Conservation (phyloP, 2,888 invertebrate genomes). For the Carcina quercana region DNA sequence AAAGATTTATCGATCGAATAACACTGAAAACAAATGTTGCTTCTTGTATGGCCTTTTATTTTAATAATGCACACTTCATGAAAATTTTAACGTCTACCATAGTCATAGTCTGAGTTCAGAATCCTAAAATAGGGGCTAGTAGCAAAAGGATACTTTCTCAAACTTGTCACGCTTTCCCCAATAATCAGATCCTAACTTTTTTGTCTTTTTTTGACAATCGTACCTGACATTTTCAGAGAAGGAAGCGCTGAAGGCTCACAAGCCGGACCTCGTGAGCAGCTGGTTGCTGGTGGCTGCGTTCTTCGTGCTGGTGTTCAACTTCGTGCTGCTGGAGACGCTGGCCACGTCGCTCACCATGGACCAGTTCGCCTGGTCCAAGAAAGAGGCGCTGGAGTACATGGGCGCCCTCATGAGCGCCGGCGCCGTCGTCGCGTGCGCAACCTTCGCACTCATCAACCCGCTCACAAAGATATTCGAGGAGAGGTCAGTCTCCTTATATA, state of each 20-base stretch:
- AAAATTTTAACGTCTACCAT: too few relatives aligned
- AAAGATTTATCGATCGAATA: too few relatives aligned
- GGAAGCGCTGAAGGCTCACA: conserved; percentile 79
- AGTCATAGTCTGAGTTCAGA: too few relatives aligned
- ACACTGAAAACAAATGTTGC: too few relatives aligned
- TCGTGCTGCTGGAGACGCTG: conserved; percentile 89
- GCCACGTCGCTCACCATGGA: conserved; percentile 91
- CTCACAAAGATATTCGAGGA: conserved; percentile 83
- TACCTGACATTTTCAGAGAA: conserved; percentile 67
- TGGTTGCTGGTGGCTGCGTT: conserved; percentile 88
- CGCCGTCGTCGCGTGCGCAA: conserved; percentile 82
- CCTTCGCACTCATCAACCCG: conserved; percentile 82
- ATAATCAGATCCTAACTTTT: too few relatives aligned
- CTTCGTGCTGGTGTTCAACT: conserved; percentile 90
- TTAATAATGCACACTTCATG: too few relatives aligned
- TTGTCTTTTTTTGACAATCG: neutral
- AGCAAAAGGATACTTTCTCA: too few relatives aligned
- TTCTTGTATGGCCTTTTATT: too few relatives aligned
- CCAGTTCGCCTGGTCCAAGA: conserved; percentile 90
- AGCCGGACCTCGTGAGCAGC: conserved; percentile 83
- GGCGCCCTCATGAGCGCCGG: conserved; percentile 88
- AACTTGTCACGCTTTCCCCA: too few relatives aligned
- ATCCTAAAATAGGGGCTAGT: too few relatives aligned
- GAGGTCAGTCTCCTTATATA: conserved; percentile 71
- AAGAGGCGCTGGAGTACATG: conserved; percentile 85